phyloP scores from a whole-genome alignment of 2,113 vertebrate species.

The Ciconia maguari region DNA sequence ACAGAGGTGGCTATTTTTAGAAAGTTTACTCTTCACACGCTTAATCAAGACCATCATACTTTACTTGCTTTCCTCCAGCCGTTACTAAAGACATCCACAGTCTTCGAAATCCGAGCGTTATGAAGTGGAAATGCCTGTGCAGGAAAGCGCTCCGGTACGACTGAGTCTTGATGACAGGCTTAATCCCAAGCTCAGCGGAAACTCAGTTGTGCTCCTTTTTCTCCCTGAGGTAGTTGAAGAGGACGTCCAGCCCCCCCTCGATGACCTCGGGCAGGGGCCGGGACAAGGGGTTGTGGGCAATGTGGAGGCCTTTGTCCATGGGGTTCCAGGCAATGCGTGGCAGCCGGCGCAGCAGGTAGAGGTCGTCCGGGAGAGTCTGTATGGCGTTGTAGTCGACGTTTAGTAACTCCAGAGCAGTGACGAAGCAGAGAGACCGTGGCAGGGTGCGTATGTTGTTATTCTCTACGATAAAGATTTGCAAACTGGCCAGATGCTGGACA shows the following conservation, averaged over 20 bases:
- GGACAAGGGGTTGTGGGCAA: slow-evolving; percentile 86
- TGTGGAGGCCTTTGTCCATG: slow-evolving; percentile 91
- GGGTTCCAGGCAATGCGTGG: slow-evolving; percentile 88
- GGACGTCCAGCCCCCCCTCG: slow-evolving; percentile 83
- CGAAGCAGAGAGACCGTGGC: slow-evolving; percentile 83
- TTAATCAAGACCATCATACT: background rate
- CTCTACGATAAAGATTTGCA: slow-evolving; percentile 91
- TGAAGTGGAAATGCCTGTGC: background rate
- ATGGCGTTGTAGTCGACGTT: slow-evolving; percentile 90
- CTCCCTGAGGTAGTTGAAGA: slow-evolving; percentile 89
- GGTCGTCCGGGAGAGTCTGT: slow-evolving; percentile 84
- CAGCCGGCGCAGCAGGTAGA: slow-evolving; percentile 82
- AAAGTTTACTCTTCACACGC: slow-evolving; percentile 9
- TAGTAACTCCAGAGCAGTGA: slow-evolving; percentile 85
- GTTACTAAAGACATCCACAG: background rate
- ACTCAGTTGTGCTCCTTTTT: slow-evolving; percentile 71
- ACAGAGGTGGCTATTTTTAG: background rate
- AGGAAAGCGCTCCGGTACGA: background rate
- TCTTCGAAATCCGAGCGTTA: background rate
- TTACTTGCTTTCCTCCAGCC: slow-evolving; percentile 23
- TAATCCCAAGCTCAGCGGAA: background rate
- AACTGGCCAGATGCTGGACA: slow-evolving; percentile 83
- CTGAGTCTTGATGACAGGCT: background rate
- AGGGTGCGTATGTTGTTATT: slow-evolving; percentile 85
- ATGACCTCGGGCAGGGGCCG: slow-evolving; percentile 87